These are phyloP conservation scores for Perodicticus potto DNA, from an alignment of 2,797 vertebrate species.

Conservation along the genomic window DNA sequence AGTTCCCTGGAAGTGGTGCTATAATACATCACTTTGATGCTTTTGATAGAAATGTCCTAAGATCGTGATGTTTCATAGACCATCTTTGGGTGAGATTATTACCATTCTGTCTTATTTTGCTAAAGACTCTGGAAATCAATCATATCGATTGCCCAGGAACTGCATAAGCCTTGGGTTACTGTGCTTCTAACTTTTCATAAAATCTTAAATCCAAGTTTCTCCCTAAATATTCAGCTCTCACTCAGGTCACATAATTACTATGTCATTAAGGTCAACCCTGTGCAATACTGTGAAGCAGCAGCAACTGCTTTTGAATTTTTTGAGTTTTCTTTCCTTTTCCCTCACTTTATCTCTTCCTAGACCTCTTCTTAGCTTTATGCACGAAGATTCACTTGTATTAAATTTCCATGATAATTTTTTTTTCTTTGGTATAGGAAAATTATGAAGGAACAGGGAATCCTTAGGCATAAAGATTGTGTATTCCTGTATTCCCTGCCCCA, in stretches of 20 bases:
- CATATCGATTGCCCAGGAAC: neutral
- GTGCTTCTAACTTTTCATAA: slow-evolving; percentile 27
- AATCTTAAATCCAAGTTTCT: slow-evolving; percentile 21
- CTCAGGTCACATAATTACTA: neutral
- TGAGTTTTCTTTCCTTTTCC: neutral
- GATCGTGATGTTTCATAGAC: neutral
- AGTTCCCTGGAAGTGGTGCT: neutral
- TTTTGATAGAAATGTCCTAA: neutral
- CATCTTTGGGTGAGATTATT: neutral
- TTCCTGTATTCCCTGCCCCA: neutral
- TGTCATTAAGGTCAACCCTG: neutral
- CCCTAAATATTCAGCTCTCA: neutral
- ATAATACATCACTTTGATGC: neutral
- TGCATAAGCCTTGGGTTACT: neutral
- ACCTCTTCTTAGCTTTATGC: neutral
- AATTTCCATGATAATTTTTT: slow-evolving; percentile 9
- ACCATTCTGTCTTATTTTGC: slow-evolving; percentile 44
- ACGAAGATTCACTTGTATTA: neutral
- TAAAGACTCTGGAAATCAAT: neutral
- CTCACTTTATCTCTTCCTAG: neutral
- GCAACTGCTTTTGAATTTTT: neutral
- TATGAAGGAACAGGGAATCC: slow-evolving; percentile 14
- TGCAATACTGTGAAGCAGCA: neutral
- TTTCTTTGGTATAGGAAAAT: slow-evolving; percentile 34
- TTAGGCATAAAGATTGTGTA: neutral